These are phyloP conservation scores for Galeopterus variegatus DNA, from an alignment of 2,113 vertebrate genomes.

Conservation along the genomic window DNA sequence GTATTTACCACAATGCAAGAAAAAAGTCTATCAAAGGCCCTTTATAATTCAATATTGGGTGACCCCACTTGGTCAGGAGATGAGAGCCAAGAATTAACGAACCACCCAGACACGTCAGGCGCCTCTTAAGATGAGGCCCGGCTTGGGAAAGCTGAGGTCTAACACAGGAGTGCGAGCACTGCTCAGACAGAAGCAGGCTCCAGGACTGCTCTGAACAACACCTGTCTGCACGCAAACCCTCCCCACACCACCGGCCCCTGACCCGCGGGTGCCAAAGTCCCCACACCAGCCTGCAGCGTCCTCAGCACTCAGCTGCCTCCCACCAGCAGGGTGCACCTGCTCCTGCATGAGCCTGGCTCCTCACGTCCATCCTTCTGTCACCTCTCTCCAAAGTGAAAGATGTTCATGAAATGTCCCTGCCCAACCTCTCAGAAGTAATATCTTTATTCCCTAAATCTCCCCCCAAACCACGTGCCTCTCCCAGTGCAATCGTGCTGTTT, in stretches of 20 bases:
- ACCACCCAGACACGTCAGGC: not conserved
- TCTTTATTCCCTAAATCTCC: not conserved
- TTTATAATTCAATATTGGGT: not conserved
- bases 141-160: not conserved
- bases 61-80: not conserved
- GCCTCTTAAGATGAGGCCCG: not conserved
- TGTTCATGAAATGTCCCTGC: not conserved
- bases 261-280: too few species aligned
- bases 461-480: rapidly evolving
- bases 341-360: not conserved
- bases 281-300: too few species aligned
- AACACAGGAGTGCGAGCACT: too few species aligned
- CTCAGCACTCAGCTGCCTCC: too few species aligned
- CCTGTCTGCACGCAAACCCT: too few species aligned
- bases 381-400: not conserved
- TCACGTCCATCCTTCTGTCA: not conserved
- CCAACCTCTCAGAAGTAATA: not conserved
- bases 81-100: not conserved
- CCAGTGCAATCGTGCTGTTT: rapidly evolving
- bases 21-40: not conserved
- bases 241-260: too few species aligned
- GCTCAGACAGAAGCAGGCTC: not conserved
- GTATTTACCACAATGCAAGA: too few species aligned
- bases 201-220: too few species aligned
- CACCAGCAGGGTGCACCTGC: too few species aligned